A percentile compares a stretch with the other conserved stretches of the same genome.
Evolutionary conservation across 2,888 invertebrate species (phyloP).

Genomic region (Polydrusus cervinus): DNA sequence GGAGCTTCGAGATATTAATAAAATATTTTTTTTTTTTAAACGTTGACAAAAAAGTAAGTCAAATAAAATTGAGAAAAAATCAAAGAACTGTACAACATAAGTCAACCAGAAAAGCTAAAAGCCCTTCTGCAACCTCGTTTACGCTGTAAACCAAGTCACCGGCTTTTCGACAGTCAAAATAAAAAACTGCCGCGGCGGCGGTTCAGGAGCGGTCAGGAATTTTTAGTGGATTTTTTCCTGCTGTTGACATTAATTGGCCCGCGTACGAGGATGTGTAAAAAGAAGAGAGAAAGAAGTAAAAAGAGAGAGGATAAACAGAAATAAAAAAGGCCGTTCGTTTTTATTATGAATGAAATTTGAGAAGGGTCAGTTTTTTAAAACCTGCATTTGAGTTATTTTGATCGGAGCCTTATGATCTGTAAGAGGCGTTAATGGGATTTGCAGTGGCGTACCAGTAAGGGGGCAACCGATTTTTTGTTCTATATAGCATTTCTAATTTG

Average conservation of each 20-base stretch:
- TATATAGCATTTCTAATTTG: no score
- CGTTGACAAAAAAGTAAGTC: no score
- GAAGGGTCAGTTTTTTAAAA: conserved; percentile 8
- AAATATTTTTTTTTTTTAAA: no score
- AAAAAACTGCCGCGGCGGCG: conserved; percentile 7
- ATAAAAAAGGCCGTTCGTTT: not conserved
- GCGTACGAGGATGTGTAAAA: conserved; percentile 7
- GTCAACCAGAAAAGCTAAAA: no score
- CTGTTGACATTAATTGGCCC: not conserved
- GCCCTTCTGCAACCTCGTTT: not conserved
- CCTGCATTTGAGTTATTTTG: not conserved
- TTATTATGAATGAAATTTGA: conserved; percentile 13
- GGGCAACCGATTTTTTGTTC: no score
- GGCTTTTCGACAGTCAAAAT: conserved; percentile 8
- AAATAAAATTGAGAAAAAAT: no score
- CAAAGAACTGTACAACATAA: no score
- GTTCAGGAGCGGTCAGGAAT: conserved; percentile 19
- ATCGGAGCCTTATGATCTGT: no score
- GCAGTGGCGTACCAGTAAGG: no score
- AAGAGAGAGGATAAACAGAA: not conserved
- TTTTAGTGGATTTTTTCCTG: conserved; percentile 26
- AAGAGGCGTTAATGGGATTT: no score
- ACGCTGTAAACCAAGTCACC: not conserved
- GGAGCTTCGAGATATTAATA: no score
- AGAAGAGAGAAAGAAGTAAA: not conserved